Evolutionary conservation across 2,797 vertebrate species (phyloP).

Genomic region (Leptoclinus maculatus): DNA sequence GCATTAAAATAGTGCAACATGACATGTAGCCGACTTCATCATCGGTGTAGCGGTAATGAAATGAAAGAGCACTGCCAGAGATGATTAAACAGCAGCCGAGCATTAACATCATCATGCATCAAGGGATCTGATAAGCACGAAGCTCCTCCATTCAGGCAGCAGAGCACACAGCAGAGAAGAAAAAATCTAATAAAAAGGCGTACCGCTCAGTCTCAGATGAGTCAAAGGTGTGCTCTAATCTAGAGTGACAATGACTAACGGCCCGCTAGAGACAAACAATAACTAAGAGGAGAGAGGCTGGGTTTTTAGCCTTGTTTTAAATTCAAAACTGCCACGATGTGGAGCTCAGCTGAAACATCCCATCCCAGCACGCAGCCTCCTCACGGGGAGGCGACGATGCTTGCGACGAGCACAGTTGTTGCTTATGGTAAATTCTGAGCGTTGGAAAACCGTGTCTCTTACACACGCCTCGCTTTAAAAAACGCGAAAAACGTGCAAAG

Average conservation of each 20-base stretch:
- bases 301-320: slow-evolving; percentile 8
- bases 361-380: not conserved
- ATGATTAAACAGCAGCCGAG: slow-evolving; percentile 68
- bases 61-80: slow-evolving; percentile 59
- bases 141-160: slow-evolving; percentile 44
- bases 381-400: slow-evolving; percentile 3
- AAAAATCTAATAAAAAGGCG: not conserved
- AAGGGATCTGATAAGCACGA: slow-evolving; percentile 45
- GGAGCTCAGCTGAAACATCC: slow-evolving; percentile 21
- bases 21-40: slow-evolving; percentile 46
- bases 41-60: slow-evolving; percentile 48
- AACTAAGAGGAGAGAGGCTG: slow-evolving; percentile 1
- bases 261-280: slow-evolving; percentile 30
- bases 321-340: slow-evolving; percentile 1
- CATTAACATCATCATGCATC: slow-evolving; percentile 54
- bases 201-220: slow-evolving; percentile 25
- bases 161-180: slow-evolving; percentile 31
- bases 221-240: slow-evolving; percentile 33
- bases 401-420: slow-evolving; percentile 5
- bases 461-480: slow-evolving; percentile 16
- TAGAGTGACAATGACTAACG: slow-evolving; percentile 43
- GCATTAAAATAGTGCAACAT: slow-evolving; percentile 23
- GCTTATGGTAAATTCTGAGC: slow-evolving; percentile 27
- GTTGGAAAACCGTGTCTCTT: slow-evolving; percentile 8
- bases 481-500: slow-evolving; percentile 5